These are phyloP conservation scores for Dicyrtomina minuta DNA, from an alignment of 2,888 invertebrate species.

Conservation along the genomic window DNA sequence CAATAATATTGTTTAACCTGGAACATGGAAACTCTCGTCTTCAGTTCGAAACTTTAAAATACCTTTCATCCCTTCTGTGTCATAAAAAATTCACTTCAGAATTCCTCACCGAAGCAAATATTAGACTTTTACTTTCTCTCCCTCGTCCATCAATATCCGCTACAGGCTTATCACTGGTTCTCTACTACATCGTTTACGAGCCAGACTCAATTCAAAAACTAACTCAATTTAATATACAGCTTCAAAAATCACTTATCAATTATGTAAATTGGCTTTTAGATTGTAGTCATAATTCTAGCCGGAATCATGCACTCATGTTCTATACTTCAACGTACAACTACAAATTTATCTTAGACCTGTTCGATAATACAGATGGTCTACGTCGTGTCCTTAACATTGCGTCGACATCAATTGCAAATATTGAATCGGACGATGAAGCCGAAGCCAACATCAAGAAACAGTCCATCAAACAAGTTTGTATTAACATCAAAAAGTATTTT, in stretches of 20 bases:
- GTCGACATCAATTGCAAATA: constrained; percentile 48
- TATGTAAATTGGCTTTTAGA: constrained; percentile 94
- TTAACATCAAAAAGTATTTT: constrained; percentile 52
- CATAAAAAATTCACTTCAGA: constrained; percentile 98
- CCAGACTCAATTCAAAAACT: constrained; percentile 97
- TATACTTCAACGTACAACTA: constrained; percentile 93
- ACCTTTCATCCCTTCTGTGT: constrained; percentile 88
- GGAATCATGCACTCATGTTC: constrained; percentile 97
- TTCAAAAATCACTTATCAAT: constrained; percentile 57
- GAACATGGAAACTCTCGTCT: constrained; percentile 82
- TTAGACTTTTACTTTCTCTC: constrained; percentile 82
- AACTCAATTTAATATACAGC: constrained; percentile 21
- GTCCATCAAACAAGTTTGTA: constrained; percentile 46
- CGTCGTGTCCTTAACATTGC: constrained; percentile 92
- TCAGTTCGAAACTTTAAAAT: constrained; percentile 95
- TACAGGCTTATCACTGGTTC: constrained; percentile 91
- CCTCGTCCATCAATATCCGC: constrained; percentile 92
- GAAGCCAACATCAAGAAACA: constrained; percentile 33
- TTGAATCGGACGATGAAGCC: constrained; percentile 28
- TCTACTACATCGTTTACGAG: constrained; percentile 95
- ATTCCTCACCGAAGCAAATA: constrained; percentile 84
- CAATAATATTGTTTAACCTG: constrained; percentile 85
- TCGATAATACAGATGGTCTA: constrained; percentile 91
- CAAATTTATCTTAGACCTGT: constrained; percentile 87
- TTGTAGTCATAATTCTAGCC: constrained; percentile 95